These are phyloP conservation scores for Agrochola lota DNA, from an alignment of 2,888 invertebrate genomes.

Conservation along the genomic window DNA sequence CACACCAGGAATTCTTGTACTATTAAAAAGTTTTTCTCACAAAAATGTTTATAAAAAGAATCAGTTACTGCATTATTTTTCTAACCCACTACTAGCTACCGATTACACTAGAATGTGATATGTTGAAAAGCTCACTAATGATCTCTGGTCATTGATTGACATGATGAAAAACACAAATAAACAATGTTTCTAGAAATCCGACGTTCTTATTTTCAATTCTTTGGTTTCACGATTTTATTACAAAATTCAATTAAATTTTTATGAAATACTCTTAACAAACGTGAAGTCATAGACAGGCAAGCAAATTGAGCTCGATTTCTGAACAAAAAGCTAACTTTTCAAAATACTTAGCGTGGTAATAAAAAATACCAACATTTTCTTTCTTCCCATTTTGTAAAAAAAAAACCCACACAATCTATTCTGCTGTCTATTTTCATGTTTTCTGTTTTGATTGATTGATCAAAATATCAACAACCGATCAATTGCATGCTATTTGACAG, in stretches of 20 bases:
- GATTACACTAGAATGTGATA: conserved; percentile 16
- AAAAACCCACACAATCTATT: background rate
- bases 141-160: conserved; percentile 40
- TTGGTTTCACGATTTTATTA: background rate
- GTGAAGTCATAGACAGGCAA: no score
- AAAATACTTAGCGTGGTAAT: background rate
- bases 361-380: background rate
- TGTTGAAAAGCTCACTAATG: conserved; percentile 32
- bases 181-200: background rate
- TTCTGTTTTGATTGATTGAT: conserved; percentile 42
- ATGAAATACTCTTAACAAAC: background rate
- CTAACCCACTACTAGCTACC: background rate
- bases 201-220: background rate
- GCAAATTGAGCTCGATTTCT: background rate
- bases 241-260: background rate
- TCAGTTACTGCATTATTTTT: background rate
- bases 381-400: background rate
- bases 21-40: background rate
- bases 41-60: background rate
- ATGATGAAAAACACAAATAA: conserved; percentile 19
- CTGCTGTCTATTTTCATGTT: background rate
- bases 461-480: conserved; percentile 32
- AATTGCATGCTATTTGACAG: background rate
- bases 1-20: background rate
- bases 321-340: background rate